Evolutionary conservation across 2,797 vertebrate genomes (phyloP).

Genomic region (Phoxinus dragarum): DNA sequence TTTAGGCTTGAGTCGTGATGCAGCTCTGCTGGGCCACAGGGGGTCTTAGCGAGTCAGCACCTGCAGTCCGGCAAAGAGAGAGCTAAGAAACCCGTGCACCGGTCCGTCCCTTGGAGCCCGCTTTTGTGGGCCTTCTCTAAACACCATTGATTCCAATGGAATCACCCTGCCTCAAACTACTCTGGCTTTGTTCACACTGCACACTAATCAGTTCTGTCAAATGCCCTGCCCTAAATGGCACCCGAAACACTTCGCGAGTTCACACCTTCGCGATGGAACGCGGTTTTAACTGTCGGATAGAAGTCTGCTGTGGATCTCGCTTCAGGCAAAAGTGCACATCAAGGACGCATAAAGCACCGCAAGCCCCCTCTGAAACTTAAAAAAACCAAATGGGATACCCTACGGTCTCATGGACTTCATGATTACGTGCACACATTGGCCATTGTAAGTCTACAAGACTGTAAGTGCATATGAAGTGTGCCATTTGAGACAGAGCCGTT

Average conservation of each 20-base stretch:
- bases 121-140: not conserved
- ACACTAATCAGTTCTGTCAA: not conserved
- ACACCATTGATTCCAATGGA: not conserved
- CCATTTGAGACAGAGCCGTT: not conserved
- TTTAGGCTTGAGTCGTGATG: slow-evolving; percentile 25
- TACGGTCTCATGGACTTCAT: not conserved
- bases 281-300: not conserved
- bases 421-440: not conserved
- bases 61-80: slow-evolving; percentile 2
- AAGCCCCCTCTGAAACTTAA: not conserved
- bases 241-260: not conserved
- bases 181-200: not conserved
- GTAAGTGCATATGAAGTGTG: not conserved
- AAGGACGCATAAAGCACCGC: not conserved
- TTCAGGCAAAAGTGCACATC: not conserved
- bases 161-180: not conserved
- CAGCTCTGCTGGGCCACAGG: slow-evolving; percentile 2
- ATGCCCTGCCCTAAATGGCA: not conserved
- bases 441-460: not conserved
- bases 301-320: not conserved
- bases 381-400: not conserved
- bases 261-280: not conserved
- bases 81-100: not conserved
- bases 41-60: slow-evolving; percentile 10
- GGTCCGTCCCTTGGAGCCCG: not conserved